Base-by-base conservation (phyloP, 2,888 invertebrate species). In the Epinotia ramella region DNA sequence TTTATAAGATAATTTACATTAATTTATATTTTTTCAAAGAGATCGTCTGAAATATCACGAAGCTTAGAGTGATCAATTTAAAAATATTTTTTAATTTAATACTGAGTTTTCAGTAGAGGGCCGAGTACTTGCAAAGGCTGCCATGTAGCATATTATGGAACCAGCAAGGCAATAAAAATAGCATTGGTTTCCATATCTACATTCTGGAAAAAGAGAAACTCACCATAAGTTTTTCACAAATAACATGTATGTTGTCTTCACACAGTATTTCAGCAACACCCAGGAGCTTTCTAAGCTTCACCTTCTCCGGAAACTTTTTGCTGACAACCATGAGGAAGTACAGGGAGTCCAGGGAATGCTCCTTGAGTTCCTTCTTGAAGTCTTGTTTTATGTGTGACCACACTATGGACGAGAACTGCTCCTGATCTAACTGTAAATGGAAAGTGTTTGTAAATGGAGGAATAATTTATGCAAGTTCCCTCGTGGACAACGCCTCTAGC, bases 181-280 rank as follows among this genome's bases (percentile, higher is more conserved):
- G 40, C n/a, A 53, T 53, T n/a, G 7, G 2, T 28, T 63, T 5
- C n/a, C 13, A 12, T 20, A 28, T 62, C 62, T n/a, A 20, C 13
- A 18, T 59, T 56, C 6, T 67, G 33, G 9, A 20, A 46, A 7
- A 9, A 7, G 18, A 13, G 12, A 6, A 20, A 16, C 94, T 92
- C 92, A 96, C 96, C 95, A 96, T 95, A 79, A 97, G 90, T 80
- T 97, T 94, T 80, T 95, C 95, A 82, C 94, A 90, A 56, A 97
- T 87, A 76, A 92, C 87, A 74, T 91, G 88, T 66, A 96, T 91
- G 80, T 95, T 95, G 71, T 96, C 95, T 78, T 95, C 91, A 83
- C 95, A 94, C 53, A 97, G 86, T 44, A 97, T 87, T 76, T 96
- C 94, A 49, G 93, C 84, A 0, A 91, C 91, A 16, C 95, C 96